These are phyloP conservation scores for Euphonia xanthogaster DNA, from an alignment of 2,797 vertebrate species.

Conservation along the genomic window DNA sequence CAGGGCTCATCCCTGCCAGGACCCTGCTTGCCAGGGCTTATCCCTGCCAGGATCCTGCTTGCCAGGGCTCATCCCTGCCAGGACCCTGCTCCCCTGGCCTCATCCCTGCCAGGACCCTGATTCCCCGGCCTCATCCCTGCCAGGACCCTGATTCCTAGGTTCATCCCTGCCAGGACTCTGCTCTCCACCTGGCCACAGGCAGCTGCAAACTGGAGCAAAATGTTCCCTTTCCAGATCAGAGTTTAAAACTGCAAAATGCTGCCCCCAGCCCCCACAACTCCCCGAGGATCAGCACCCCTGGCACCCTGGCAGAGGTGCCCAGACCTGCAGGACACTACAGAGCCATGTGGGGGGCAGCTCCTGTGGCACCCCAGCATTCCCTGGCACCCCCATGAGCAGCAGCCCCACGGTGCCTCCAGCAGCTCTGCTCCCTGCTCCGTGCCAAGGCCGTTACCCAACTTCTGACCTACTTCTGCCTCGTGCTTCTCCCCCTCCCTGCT, in stretches of 20 bases:
- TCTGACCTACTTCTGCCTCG: background rate
- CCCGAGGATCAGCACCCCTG: background rate
- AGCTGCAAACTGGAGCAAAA: accelerated
- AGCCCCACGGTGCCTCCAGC: background rate
- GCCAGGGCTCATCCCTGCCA: too few species aligned
- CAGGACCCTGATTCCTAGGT: accelerated
- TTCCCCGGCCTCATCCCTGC: background rate
- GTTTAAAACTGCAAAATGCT: accelerated
- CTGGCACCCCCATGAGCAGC: background rate
- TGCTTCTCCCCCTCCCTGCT: background rate
- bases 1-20: too few species aligned
- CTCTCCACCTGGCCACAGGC: accelerated
- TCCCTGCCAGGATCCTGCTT: too few species aligned
- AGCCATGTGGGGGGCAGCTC: background rate
- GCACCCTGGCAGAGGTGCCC: background rate
- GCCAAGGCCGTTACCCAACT: background rate
- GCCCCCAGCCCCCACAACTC: background rate
- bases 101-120: background rate
- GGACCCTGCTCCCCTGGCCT: too few species aligned
- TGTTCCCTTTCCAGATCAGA: accelerated
- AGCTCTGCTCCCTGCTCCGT: background rate
- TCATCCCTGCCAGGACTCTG: background rate
- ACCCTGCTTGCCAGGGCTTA: too few species aligned
- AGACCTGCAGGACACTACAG: background rate
- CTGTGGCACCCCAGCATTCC: background rate